Conservation (phyloP, 2,797 vertebrate species). For the Cichlasoma orientale region DNA sequence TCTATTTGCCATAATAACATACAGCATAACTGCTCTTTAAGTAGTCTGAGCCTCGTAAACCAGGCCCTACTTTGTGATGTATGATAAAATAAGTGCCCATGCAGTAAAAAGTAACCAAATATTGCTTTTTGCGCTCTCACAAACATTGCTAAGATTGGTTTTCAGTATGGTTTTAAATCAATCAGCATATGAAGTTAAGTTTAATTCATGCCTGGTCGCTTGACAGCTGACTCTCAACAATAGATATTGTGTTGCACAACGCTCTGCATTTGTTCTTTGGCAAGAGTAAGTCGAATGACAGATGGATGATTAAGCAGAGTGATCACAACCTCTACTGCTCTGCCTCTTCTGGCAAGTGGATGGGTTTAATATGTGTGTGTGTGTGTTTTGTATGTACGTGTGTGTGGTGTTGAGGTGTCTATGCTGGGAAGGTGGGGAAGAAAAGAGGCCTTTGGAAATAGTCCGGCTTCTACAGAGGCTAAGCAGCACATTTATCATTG, state of each 20-base stretch:
- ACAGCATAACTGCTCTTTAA: neutral
- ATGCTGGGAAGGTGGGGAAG: constrained; percentile 43
- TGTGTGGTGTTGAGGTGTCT: constrained; percentile 32
- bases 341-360: constrained; percentile 39
- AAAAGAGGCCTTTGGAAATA: constrained; percentile 50
- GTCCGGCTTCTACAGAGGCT: constrained; percentile 52
- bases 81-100: neutral
- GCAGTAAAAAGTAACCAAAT: constrained; percentile 25
- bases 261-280: constrained; percentile 52
- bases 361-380: constrained; percentile 15
- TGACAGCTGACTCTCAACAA: constrained; percentile 64
- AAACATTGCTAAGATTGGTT: constrained; percentile 32
- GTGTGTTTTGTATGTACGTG: no score
- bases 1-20: neutral
- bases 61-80: constrained; percentile 3
- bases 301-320: constrained; percentile 51
- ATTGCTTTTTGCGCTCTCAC: constrained; percentile 15
- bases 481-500: constrained; percentile 82
- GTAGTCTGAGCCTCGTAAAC: neutral
- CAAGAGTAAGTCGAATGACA: constrained; percentile 46
- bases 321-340: constrained; percentile 29
- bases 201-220: constrained; percentile 46
- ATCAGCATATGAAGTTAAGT: constrained; percentile 43
- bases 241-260: constrained; percentile 54
- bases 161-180: constrained; percentile 63